phyloP scores from a whole-genome alignment of 1,140 invertebrate genomes.

The Drosophila littoralis region DNA sequence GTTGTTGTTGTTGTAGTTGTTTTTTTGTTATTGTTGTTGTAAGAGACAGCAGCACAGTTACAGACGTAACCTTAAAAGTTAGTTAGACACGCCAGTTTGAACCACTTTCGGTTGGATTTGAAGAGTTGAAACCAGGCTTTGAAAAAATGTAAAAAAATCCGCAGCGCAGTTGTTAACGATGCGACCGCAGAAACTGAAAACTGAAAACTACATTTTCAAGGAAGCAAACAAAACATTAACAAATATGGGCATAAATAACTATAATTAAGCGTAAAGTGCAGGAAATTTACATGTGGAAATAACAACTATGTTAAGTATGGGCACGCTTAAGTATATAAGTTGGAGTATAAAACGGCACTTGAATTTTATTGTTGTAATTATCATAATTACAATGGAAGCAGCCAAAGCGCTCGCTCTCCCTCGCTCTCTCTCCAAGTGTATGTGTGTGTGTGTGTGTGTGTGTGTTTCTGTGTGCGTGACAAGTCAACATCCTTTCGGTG shows the following conservation, averaged over 20 bases:
- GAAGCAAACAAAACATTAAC: constrained; percentile 50
- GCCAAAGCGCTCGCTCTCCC: background rate
- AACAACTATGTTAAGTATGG: constrained; percentile 4
- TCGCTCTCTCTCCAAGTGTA: background rate
- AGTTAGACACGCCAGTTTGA: constrained; percentile 66
- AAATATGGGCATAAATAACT: constrained; percentile 27
- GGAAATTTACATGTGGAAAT: constrained; percentile 5
- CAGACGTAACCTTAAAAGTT: constrained; percentile 63
- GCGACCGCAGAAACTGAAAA: constrained; percentile 51
- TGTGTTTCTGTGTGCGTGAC: constrained; percentile 31
- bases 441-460: background rate
- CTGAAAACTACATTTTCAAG: constrained; percentile 33
- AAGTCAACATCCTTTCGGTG: constrained; percentile 75
- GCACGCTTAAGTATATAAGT: constrained; percentile 8
- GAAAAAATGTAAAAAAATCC: constrained; percentile 1
- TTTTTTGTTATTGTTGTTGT: constrained; percentile 30
- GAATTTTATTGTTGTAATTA: constrained; percentile 48
- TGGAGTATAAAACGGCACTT: constrained; percentile 25
- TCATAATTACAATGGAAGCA: constrained; percentile 37
- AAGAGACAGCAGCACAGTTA: constrained; percentile 38
- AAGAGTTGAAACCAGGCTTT: constrained; percentile 67
- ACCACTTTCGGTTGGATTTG: constrained; percentile 75
- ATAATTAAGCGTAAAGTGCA: constrained; percentile 22
- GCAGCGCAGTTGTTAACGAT: constrained; percentile 35
- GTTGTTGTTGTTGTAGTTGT: constrained; percentile 19